Percentiles rank a stretch among this genome's conserved stretches.
Conservation (phyloP, 2,888 invertebrate species). For the Eilema depressum region DNA sequence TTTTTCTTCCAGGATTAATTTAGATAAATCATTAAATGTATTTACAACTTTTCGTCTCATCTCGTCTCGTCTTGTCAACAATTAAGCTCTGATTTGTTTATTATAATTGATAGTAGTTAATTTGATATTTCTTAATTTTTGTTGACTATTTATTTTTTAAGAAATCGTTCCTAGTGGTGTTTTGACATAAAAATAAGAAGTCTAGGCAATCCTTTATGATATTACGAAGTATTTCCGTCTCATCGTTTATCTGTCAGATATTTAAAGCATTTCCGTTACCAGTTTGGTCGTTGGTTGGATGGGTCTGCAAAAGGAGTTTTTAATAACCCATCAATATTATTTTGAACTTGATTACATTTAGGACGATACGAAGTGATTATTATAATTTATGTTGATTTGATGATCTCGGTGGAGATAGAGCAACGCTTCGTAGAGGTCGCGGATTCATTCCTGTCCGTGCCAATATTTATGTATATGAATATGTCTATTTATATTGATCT, state of each 20-base stretch:
- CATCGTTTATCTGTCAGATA: background rate
- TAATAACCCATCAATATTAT: background rate
- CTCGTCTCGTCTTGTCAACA: too few species aligned
- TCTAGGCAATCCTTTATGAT: too few species aligned
- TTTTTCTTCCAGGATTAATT: background rate
- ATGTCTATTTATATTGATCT: too few species aligned
- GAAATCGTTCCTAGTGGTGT: background rate
- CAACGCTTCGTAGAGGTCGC: background rate
- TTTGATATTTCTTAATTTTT: too few species aligned
- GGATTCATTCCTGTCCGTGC: background rate
- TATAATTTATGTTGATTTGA: background rate
- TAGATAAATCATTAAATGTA: too few species aligned
- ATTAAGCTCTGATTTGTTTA: background rate
- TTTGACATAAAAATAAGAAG: background rate
- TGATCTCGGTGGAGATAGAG: background rate
- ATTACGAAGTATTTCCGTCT: too few species aligned
- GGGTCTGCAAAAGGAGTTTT: background rate
- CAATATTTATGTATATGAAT: background rate
- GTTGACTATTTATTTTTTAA: too few species aligned
- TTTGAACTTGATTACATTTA: too few species aligned
- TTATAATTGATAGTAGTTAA: too few species aligned
- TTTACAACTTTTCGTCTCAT: too few species aligned
- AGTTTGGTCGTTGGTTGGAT: background rate
- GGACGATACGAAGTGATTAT: background rate
- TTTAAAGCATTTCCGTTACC: background rate